A percentile compares a stretch with the other conserved stretches of the same genome.
These are phyloP conservation scores for Lethenteron camtschaticum DNA, from an alignment of 2,113 vertebrate genomes.

Conservation along the genomic window DNA sequence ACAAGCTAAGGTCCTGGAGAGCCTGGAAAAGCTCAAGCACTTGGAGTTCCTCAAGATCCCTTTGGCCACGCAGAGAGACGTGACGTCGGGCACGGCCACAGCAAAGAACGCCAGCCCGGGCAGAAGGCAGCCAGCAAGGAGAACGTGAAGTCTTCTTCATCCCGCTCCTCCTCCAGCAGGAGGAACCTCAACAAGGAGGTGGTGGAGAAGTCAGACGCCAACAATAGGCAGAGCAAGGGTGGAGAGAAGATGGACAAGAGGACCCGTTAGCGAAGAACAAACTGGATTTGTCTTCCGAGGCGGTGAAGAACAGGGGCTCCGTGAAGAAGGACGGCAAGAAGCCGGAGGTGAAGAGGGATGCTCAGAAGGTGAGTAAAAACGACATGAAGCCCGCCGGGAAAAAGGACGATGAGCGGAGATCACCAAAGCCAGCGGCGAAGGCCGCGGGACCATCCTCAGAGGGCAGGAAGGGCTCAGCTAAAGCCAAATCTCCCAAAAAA, in stretches of 20 bases:
- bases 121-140: slow-evolving; percentile 35
- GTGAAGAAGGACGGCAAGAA: slow-evolving; percentile 12
- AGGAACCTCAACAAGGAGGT: slow-evolving; percentile 12
- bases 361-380: neutral
- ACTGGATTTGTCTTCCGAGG: too few relatives aligned
- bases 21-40: slow-evolving; percentile 55
- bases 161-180: neutral
- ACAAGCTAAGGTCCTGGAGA: slow-evolving; percentile 52
- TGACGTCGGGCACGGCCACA: slow-evolving; percentile 15
- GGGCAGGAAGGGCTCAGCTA: neutral
- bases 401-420: slow-evolving; percentile 29
- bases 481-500: neutral
- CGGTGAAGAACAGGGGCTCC: slow-evolving; percentile 25
- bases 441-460: slow-evolving; percentile 20
- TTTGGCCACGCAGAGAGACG: slow-evolving; percentile 34
- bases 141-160: slow-evolving; percentile 11
- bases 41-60: slow-evolving; percentile 51
- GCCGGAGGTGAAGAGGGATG: slow-evolving; percentile 21
- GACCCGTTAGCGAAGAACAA: slow-evolving; percentile 10
- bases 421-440: slow-evolving; percentile 11
- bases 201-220: slow-evolving; percentile 20
- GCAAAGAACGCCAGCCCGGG: slow-evolving; percentile 20
- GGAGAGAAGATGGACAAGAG: slow-evolving; percentile 23
- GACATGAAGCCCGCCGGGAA: neutral
- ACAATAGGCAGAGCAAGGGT: slow-evolving; percentile 22